Evolutionary conservation across 37 sponge, comb jelly and placozoan genomes (phyloP).

Genomic region (Corticium candelabrum): DNA sequence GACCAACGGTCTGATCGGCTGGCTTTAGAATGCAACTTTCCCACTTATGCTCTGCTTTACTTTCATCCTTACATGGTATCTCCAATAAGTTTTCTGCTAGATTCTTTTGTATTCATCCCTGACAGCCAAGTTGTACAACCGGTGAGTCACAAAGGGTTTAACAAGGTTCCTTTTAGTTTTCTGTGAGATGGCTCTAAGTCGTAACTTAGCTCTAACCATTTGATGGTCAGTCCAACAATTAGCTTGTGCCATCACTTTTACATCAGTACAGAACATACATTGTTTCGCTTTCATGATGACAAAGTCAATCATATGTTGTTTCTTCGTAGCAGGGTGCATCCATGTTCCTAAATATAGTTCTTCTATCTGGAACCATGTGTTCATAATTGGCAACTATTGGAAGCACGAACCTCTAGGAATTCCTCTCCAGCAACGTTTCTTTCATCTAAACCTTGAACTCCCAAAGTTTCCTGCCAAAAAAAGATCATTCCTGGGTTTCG

Average conservation of each 20-base stretch:
- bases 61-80: too few species aligned
- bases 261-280: not conserved
- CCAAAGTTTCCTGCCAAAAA: not conserved
- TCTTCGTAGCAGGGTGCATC: constrained; percentile 18
- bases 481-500: too few species aligned
- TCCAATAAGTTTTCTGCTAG: too few species aligned
- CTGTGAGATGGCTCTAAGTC: too few species aligned
- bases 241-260: not conserved
- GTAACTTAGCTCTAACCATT: constrained; percentile 10
- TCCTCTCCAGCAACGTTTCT: not conserved
- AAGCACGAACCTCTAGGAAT: constrained; percentile 3
- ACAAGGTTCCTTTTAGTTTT: too few species aligned
- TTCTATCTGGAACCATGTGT: constrained; percentile 17
- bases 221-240: constrained; percentile 15
- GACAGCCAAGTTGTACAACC: too few species aligned
- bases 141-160: too few species aligned
- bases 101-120: too few species aligned
- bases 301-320: constrained; percentile 11
- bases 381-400: constrained; percentile 12
- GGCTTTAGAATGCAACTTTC: too few species aligned
- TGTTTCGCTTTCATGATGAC: constrained; percentile 8
- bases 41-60: too few species aligned
- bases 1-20: too few species aligned
- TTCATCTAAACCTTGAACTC: not conserved
- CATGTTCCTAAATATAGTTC: not conserved